Evolutionary conservation across 2,797 vertebrate species (phyloP), one percentile per base, ranked within the genome.

Genomic region (Dallia pectoralis): DNA sequence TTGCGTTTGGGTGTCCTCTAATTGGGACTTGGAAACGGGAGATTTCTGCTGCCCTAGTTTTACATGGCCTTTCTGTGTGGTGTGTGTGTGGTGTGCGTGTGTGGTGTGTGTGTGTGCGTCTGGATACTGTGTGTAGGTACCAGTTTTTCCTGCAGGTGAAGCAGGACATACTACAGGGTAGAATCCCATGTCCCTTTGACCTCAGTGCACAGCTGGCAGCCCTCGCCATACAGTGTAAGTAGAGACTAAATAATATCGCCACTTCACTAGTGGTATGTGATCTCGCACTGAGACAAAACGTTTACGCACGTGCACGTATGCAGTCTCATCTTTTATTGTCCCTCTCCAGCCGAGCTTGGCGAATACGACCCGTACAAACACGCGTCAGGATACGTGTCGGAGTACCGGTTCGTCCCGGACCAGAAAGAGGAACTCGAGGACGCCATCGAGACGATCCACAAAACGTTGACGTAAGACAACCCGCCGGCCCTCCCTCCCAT

Each of bases 61-160:
- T 12, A 25, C 14, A 36, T 62, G 36, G 2, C 32, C 22, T 70
- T 25, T 56, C 14, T 64, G 4, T 44, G 44, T 29, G n/a, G n/a
- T n/a, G n/a, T n/a, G n/a, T n/a, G n/a, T n/a, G n/a, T n/a, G n/a
- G n/a, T n/a, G n/a, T n/a, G n/a, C n/a, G n/a, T n/a, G n/a, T n/a
- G n/a, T n/a, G n/a, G 47, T 51, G 30, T 19, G n/a, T 59, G 59
- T 51, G 36, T 56, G 11, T 33, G 51, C 25, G 25, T 36, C 29
- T 72, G 61, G 33, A 22, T 56, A 67, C 44, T 89, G 79, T 51
- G 30, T 68, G 11, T 84, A 96, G 95, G 81, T 96, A 96, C 77
- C 95, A 96, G 85, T 94, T 96, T 89, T 96, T 95, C 82, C 88
- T 96, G 71, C 95, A 96, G 81, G 93, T 96, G 77, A 96, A 96